A percentile compares a stretch with the other conserved stretches of the same genome.
Evolutionary conservation across 2,888 invertebrate genomes (phyloP).

Genomic region (Polymixis lichenea): DNA sequence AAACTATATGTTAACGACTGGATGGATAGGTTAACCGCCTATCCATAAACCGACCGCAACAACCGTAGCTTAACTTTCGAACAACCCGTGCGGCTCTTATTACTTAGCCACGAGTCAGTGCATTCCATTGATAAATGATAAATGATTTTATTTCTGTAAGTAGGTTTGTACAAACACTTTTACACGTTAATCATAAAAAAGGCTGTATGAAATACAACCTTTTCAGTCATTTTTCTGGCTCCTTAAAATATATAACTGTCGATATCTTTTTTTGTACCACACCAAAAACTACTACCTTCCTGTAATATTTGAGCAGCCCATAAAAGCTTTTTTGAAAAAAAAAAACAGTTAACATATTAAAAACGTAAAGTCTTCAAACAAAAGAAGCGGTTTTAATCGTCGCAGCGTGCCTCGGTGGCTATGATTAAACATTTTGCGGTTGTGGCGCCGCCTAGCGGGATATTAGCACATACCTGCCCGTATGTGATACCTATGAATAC

Average conservation of each 20-base stretch:
- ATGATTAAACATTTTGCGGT: conserved; percentile 43
- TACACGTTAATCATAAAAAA: too few relatives aligned
- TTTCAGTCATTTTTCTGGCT: neutral
- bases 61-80: neutral
- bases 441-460: conserved; percentile 30
- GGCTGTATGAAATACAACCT: too few relatives aligned
- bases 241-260: neutral
- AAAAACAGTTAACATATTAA: neutral
- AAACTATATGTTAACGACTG: too few relatives aligned
- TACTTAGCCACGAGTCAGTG: too few relatives aligned
- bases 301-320: neutral
- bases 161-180: too few relatives aligned
- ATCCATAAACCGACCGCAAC: too few relatives aligned
- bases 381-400: conserved; percentile 36
- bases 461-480: conserved; percentile 1
- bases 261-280: neutral
- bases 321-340: conserved; percentile 10
- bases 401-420: conserved; percentile 19
- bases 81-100: neutral
- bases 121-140: too few relatives aligned
- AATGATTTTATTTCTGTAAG: too few relatives aligned
- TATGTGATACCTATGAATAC: too few relatives aligned
- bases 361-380: conserved; percentile 28
- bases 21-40: too few relatives aligned
- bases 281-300: neutral